Percentiles rank a stretch among this genome's conserved stretches.
phyloP scores from a whole-genome alignment of 2,113 vertebrate genomes.

The Oreotragus oreotragus region DNA sequence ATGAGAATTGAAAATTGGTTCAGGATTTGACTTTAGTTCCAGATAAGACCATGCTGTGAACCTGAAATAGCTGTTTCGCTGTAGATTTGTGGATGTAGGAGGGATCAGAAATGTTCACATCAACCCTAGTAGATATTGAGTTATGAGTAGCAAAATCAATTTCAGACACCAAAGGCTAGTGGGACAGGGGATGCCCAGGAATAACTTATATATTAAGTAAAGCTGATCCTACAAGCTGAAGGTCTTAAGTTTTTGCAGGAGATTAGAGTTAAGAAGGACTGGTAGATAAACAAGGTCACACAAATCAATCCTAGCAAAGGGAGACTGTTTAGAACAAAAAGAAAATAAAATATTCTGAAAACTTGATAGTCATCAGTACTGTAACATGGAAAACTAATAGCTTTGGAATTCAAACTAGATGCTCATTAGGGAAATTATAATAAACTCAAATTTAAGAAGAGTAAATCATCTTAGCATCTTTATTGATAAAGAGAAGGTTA shows the following conservation, averaged over 20 bases:
- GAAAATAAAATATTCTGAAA: background rate
- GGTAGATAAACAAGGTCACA: background rate
- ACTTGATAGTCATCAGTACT: background rate
- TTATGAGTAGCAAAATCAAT: background rate
- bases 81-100: background rate
- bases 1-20: background rate
- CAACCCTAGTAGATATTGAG: background rate
- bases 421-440: background rate
- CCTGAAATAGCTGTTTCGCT: background rate
- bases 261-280: background rate
- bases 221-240: background rate
- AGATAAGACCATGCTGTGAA: background rate
- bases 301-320: background rate
- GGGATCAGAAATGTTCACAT: background rate
- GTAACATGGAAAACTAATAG: background rate
- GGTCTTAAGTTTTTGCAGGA: background rate
- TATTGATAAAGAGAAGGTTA: background rate
- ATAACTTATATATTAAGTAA: background rate
- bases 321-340: background rate
- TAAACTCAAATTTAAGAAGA: conserved; percentile 4
- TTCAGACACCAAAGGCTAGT: background rate
- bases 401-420: background rate
- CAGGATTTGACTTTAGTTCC: background rate
- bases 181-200: background rate
- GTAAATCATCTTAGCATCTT: background rate